Percentiles rank a stretch among this genome's conserved stretches.
Conservation (phyloP, 2,797 vertebrate species). For the Acrossocheilus fasciatus region DNA sequence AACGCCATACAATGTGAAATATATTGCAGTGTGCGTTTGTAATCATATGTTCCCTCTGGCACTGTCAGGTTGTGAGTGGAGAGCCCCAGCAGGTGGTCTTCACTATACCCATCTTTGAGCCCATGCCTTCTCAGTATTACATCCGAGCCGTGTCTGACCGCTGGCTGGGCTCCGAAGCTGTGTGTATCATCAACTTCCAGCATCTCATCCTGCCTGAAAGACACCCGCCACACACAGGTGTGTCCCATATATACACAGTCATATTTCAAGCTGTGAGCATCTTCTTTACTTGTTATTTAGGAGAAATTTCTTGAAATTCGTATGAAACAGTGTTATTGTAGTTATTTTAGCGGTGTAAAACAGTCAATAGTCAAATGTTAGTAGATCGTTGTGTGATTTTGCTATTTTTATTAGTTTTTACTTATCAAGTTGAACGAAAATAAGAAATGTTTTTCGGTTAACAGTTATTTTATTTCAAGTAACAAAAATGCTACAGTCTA, state of each 20-base stretch:
- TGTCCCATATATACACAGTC: conserved; percentile 17
- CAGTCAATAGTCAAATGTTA: too few species aligned
- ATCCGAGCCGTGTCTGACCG: conserved; percentile 95
- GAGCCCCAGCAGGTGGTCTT: conserved; percentile 92
- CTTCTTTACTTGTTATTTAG: background rate
- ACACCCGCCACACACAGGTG: conserved; percentile 98
- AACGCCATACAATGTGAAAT: background rate
- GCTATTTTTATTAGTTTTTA: too few species aligned
- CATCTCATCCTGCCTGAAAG: conserved; percentile 96
- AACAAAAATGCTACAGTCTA: too few species aligned
- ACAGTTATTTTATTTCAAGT: too few species aligned
- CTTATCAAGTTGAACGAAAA: too few species aligned
- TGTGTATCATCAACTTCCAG: conserved; percentile 97
- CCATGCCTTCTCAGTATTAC: conserved; percentile 96
- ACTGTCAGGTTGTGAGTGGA: conserved; percentile 85
- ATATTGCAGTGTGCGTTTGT: background rate
- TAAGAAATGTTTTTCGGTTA: background rate
- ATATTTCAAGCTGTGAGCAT: background rate
- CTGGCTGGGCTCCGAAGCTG: conserved; percentile 94
- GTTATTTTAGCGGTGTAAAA: background rate
- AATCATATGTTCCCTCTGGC: conserved; percentile 3
- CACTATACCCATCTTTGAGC: conserved; percentile 99
- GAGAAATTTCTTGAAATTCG: background rate
- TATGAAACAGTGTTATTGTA: background rate
- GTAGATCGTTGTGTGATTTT: too few species aligned